phyloP scores from a whole-genome alignment of 2,113 vertebrate species.

The Pelecanoides urinatrix region DNA sequence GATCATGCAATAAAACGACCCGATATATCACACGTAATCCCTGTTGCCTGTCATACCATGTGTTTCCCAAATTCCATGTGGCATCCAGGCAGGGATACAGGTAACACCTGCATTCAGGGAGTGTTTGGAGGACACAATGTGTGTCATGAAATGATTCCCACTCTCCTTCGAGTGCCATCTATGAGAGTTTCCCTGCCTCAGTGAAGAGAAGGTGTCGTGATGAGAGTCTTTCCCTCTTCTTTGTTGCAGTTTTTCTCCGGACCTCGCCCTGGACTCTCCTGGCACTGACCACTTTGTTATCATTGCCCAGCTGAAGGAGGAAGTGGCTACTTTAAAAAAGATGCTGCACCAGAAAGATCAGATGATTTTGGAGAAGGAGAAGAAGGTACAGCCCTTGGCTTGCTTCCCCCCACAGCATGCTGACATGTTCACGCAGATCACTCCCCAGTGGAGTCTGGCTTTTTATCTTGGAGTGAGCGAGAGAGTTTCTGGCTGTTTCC shows the following conservation, averaged over 20 bases:
- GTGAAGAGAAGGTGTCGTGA: background rate
- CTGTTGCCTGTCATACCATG: background rate
- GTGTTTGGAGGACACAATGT: background rate
- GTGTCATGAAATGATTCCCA: background rate
- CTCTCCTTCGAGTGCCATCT: background rate
- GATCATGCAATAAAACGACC: background rate
- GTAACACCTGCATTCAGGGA: too few species aligned
- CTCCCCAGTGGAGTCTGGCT: background rate
- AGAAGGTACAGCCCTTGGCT: constrained; percentile 72
- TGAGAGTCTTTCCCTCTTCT: background rate
- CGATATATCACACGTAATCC: background rate
- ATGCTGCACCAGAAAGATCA: constrained; percentile 84
- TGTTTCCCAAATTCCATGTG: background rate
- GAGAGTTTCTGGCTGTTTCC: background rate
- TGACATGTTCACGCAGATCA: background rate
- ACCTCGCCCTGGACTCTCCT: constrained; percentile 79
- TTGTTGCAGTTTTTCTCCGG: constrained; percentile 74
- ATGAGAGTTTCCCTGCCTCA: background rate
- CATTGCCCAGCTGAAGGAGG: constrained; percentile 83
- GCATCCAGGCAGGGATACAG: background rate
- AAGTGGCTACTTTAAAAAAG: constrained; percentile 82
- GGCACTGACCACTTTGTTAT: constrained; percentile 82
- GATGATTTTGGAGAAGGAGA: constrained; percentile 83
- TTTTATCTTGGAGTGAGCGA: background rate
- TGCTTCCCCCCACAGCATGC: background rate